Evolutionary conservation across 2,113 vertebrate genomes (phyloP).

Genomic region (Halcyon senegalensis): DNA sequence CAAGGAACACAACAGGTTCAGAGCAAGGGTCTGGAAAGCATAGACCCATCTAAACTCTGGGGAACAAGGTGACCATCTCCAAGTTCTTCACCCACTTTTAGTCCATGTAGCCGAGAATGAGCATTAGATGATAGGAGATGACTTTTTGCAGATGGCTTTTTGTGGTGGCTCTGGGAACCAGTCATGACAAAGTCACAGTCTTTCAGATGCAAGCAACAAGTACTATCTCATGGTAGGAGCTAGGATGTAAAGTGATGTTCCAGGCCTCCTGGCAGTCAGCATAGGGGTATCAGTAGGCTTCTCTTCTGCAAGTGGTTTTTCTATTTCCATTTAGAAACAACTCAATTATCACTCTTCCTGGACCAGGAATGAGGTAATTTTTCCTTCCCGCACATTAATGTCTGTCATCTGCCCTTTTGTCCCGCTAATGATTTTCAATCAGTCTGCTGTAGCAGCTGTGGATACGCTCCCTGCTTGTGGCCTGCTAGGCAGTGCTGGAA

Average conservation of each 20-base stretch:
- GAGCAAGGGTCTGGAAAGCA: neutral
- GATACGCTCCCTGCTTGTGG: neutral
- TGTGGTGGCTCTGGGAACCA: neutral
- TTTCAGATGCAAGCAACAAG: neutral
- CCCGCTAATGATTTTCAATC: neutral
- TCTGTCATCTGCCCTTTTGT: conserved; percentile 32
- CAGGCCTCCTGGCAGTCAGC: neutral
- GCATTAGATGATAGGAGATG: neutral
- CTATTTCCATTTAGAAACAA: neutral
- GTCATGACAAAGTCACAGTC: neutral
- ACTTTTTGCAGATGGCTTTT: neutral
- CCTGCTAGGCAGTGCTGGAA: neutral
- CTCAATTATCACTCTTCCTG: neutral
- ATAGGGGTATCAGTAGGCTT: neutral
- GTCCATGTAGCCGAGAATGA: neutral
- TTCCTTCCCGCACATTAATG: conserved; percentile 13
- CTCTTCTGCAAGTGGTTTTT: neutral
- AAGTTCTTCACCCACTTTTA: neutral
- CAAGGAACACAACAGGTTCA: neutral
- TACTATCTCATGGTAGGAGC: accelerated
- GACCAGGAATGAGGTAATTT: neutral
- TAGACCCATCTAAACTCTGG: neutral
- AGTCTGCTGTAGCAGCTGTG: neutral
- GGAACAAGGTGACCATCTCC: neutral
- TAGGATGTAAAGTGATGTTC: neutral